A percentile compares a stretch with the other conserved stretches of the same genome.
These are phyloP conservation scores for Malurus splendens DNA, from an alignment of 2,797 vertebrate genomes.

Conservation along the genomic window DNA sequence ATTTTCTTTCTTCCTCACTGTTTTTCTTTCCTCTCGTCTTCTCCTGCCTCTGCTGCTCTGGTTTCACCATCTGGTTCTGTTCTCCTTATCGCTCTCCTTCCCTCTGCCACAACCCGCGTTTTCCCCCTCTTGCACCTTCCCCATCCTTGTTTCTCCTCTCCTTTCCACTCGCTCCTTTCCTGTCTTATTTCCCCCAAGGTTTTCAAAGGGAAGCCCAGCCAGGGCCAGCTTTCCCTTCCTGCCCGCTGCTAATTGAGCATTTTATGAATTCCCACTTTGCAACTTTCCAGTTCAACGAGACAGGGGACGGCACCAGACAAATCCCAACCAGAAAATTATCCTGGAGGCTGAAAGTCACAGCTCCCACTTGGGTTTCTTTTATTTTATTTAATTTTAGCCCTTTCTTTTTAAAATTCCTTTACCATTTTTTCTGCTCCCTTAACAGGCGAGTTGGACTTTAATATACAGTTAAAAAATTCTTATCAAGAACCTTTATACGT, in stretches of 20 bases:
- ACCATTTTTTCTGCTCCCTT: not conserved
- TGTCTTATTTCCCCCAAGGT: conserved; percentile 40
- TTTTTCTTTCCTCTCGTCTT: conserved; percentile 59
- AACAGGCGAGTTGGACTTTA: not conserved
- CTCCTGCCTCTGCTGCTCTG: conserved; percentile 46
- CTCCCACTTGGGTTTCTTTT: not conserved
- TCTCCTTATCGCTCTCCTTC: conserved; percentile 32
- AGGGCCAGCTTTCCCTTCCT: conserved; percentile 13
- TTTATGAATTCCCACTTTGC: not conserved
- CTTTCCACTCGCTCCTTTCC: conserved; percentile 24
- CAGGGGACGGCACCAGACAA: not conserved
- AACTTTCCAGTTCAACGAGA: not conserved
- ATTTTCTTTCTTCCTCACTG: conserved; percentile 57
- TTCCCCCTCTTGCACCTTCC: conserved; percentile 3
- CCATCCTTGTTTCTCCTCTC: not conserved
- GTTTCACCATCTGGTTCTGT: conserved; percentile 60
- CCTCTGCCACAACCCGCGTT: not conserved
- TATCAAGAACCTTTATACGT: not conserved
- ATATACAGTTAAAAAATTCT: conserved; percentile 6
- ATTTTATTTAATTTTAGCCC: not conserved
- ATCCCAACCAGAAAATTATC: not conserved
- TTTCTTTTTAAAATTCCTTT: not conserved
- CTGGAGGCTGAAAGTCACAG: not conserved
- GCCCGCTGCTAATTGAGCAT: not conserved
- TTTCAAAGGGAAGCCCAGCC: conserved; percentile 26